A percentile compares a stretch with the other conserved stretches of the same genome.
Conservation (phyloP, 2,797 vertebrate species). For the Arrhamphus sclerolepis region DNA sequence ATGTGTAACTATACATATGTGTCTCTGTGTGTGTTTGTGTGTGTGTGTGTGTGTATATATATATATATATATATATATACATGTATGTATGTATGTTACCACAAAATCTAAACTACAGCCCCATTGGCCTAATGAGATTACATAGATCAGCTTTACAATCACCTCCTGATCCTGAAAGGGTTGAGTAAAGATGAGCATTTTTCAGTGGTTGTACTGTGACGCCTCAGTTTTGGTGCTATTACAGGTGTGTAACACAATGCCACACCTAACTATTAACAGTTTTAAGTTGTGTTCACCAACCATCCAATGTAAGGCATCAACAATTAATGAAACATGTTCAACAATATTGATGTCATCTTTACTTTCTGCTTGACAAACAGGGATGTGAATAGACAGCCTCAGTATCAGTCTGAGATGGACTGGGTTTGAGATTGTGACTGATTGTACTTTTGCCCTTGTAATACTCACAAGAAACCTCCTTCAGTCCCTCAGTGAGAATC, state of each 20-base stretch:
- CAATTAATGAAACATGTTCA: neutral
- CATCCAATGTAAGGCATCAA: too few species aligned
- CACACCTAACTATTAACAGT: too few species aligned
- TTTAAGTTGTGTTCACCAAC: too few species aligned
- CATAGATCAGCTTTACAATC: constrained; percentile 65
- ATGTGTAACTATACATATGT: too few species aligned
- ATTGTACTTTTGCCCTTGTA: neutral
- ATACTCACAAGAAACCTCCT: too few species aligned
- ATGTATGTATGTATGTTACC: neutral
- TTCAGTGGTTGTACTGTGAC: constrained; percentile 15
- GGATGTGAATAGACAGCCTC: neutral
- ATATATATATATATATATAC: too few species aligned
- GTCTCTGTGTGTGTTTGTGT: too few species aligned
- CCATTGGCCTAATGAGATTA: constrained; percentile 64
- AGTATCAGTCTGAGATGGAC: neutral
- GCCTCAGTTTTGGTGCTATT: too few species aligned
- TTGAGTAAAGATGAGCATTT: constrained; percentile 27
- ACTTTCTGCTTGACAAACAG: neutral
- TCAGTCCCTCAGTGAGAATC: neutral
- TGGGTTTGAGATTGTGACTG: neutral
- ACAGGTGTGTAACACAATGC: too few species aligned
- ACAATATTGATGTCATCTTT: neutral
- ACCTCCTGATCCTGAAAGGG: constrained; percentile 46
- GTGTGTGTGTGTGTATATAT: too few species aligned
- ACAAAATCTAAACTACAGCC: constrained; percentile 40